Evolutionary conservation across 1,140 invertebrate genomes (phyloP), one percentile per base, ranked within the genome.

Genomic region (Meloidogyne floridensis): DNA sequence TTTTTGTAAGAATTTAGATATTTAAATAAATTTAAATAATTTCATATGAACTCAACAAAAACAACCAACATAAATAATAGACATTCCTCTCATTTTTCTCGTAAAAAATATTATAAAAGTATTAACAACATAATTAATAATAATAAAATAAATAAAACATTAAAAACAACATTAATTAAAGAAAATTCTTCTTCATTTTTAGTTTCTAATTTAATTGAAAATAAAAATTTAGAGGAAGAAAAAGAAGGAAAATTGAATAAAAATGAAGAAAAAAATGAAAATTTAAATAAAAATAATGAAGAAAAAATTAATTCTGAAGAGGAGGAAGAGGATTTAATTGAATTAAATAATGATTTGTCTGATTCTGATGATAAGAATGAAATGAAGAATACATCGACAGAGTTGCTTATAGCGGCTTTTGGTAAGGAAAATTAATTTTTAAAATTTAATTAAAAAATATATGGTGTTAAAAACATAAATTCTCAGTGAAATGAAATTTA

Each of bases 31-130:
- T 59, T 15, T 15, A 59, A 15, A 59, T 15, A 3, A 15, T 59
- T 59, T 59, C 3, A 65, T n/a, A 65, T 65, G 59, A 65, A 65
- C 7, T 65, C 59, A 65, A 13, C n/a, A 65, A 65, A 65, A 65
- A 65, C 59, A 65, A 65, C n/a, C 7, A n/a, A n/a, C n/a, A n/a
- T 65, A 65, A 65, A 65, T 65, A 65, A 65, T 65, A 65, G 18
- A 65, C 59, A 65, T 65, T 65, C 32, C 32, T 32, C 47, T 0
- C 47, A 47, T 47, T 47, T 65, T 65, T 6, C n/a, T 18, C 59
- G 59, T 65, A 65, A 65, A 65, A 65, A 65, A 65, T 65, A 65
- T 65, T 65, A 65, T 65, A 65, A 65, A 65, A 65, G n/a, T 65
- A 65, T 65, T 65, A 65, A n/a, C n/a, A 65, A 65, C n/a, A 65